These are phyloP conservation scores for Dendrophyllia cribrosa DNA, from an alignment of 64 coral and sea anemone genomes.

Conservation along the genomic window DNA sequence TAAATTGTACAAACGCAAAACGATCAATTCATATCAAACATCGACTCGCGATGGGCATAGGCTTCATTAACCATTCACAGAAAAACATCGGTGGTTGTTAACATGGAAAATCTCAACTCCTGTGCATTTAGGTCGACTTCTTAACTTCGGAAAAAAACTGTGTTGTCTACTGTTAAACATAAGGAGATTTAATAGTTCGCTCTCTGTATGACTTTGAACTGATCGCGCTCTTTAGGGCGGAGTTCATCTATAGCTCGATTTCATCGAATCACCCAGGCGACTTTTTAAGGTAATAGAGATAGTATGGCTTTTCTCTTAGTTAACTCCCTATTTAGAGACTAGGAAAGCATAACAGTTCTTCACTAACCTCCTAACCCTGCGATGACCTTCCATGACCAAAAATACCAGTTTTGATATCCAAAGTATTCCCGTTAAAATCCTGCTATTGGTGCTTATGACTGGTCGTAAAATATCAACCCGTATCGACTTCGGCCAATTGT, in stretches of 20 bases:
- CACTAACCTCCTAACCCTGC: slow-evolving; percentile 42
- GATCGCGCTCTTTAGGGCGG: slow-evolving; percentile 9
- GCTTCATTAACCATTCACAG: slow-evolving; percentile 55
- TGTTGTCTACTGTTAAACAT: not conserved
- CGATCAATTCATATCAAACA: slow-evolving; percentile 61
- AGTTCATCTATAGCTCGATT: slow-evolving; percentile 52
- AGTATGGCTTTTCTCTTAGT: slow-evolving; percentile 34
- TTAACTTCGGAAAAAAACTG: not conserved
- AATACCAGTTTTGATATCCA: slow-evolving; percentile 38
- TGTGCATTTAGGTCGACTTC: not conserved
- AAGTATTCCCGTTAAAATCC: slow-evolving; percentile 37
- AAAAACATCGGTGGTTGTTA: slow-evolving; percentile 43
- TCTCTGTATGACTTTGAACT: not conserved
- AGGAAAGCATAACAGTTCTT: slow-evolving; percentile 9
- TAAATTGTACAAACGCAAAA: slow-evolving; percentile 30
- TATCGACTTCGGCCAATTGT: slow-evolving; percentile 12
- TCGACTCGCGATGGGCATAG: slow-evolving; percentile 14
- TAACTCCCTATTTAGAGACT: slow-evolving; percentile 58
- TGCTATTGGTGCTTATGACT: not conserved
- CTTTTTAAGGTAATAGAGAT: slow-evolving; percentile 51
- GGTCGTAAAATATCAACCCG: slow-evolving; percentile 17
- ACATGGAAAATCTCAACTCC: not conserved
- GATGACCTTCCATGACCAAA: slow-evolving; percentile 31
- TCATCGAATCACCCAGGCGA: slow-evolving; percentile 43
- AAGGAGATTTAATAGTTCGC: not conserved